Evolutionary conservation across 1,140 invertebrate species (phyloP).

Genomic region (Trichonephila clavipes): DNA sequence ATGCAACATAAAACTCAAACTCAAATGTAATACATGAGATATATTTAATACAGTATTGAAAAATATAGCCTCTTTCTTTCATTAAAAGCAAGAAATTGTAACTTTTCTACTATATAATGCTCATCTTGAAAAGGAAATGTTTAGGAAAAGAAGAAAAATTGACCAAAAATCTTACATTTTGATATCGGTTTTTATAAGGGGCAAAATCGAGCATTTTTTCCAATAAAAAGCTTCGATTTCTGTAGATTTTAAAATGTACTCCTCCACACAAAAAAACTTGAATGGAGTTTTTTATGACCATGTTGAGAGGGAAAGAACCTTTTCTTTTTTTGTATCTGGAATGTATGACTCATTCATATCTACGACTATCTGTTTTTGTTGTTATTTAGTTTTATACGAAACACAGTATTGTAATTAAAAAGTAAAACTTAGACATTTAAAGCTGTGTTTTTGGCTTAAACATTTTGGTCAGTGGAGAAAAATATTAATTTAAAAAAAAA

Average conservation of each 20-base stretch:
- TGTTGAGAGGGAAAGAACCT: neutral
- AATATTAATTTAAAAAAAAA: no score
- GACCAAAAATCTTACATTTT: neutral
- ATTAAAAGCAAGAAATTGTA: neutral
- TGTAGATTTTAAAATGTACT: neutral
- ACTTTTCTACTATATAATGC: constrained; percentile 1
- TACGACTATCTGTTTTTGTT: no score
- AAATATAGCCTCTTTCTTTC: neutral
- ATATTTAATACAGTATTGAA: neutral
- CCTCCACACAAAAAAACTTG: neutral
- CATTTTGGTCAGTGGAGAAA: no score
- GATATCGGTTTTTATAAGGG: neutral
- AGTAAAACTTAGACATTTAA: no score
- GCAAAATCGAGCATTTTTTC: neutral
- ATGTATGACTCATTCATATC: no score
- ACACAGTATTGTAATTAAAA: no score
- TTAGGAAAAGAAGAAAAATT: neutral
- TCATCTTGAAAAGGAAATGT: neutral
- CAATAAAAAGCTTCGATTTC: neutral
- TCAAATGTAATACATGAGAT: neutral
- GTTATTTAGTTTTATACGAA: no score
- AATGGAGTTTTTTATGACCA: neutral
- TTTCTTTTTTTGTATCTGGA: no score
- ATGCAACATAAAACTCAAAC: neutral
- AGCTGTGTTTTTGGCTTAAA: no score